A percentile compares a stretch with the other conserved stretches of the same genome.
These are phyloP conservation scores for Drosophila jambulina DNA, from an alignment of 1,140 invertebrate species.

Conservation along the genomic window DNA sequence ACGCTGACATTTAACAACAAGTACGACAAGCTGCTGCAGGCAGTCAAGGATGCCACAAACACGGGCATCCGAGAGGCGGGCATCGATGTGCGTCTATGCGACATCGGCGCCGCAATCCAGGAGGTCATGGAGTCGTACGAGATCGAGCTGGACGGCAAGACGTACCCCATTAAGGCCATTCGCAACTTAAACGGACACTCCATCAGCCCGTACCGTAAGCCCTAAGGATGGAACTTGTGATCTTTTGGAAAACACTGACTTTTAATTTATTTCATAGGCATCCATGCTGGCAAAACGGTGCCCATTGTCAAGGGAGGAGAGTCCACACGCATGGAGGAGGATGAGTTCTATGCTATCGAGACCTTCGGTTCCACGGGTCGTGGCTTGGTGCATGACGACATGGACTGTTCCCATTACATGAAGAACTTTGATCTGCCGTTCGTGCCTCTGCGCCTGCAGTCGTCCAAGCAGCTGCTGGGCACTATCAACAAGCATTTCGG, in stretches of 20 bases:
- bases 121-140: constrained; percentile 99
- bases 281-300: constrained; percentile 99
- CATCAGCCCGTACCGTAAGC: constrained; percentile 96
- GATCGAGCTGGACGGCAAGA: constrained; percentile 98
- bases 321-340: constrained; percentile 98
- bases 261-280: constrained; percentile 87
- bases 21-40: constrained; percentile 97
- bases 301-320: constrained; percentile 99
- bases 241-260: neutral
- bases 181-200: constrained; percentile 99
- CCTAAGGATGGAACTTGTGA: neutral
- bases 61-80: constrained; percentile 98
- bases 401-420: constrained; percentile 99
- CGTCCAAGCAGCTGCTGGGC: constrained; percentile 96
- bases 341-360: constrained; percentile 99
- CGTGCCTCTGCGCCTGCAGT: constrained; percentile 95
- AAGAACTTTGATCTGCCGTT: constrained; percentile 98
- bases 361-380: constrained; percentile 99
- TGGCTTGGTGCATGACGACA: constrained; percentile 98
- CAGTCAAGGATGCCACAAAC: constrained; percentile 98
- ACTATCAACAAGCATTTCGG: constrained; percentile 99
- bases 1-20: constrained; percentile 98
- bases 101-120: constrained; percentile 98
- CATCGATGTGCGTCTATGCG: constrained; percentile 98
- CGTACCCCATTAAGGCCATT: constrained; percentile 98